These are phyloP conservation scores for Drosophila triauraria DNA, from an alignment of 1,140 invertebrate genomes.

Conservation along the genomic window DNA sequence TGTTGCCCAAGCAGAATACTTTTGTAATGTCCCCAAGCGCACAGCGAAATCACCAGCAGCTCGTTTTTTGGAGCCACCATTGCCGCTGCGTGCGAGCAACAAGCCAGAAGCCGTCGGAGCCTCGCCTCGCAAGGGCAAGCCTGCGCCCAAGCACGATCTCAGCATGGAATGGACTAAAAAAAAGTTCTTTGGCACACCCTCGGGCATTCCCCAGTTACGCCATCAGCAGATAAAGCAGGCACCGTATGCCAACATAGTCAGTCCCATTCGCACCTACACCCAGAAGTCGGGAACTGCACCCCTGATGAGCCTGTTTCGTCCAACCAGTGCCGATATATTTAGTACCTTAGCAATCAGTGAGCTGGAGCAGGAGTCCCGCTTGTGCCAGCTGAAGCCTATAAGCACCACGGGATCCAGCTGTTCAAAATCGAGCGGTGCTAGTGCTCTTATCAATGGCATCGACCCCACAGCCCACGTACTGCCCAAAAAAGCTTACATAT, in stretches of 20 bases:
- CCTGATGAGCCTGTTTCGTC: conserved; percentile 65
- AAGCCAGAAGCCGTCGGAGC: conserved; percentile 8
- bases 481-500: conserved; percentile 82
- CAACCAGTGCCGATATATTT: conserved; percentile 39
- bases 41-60: background rate
- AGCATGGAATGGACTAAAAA: conserved; percentile 40
- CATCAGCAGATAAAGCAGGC: conserved; percentile 47
- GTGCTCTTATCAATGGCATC: conserved; percentile 20
- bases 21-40: conserved; percentile 56
- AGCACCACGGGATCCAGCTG: background rate
- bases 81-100: conserved; percentile 26
- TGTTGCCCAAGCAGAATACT: conserved; percentile 56
- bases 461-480: conserved; percentile 35
- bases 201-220: conserved; percentile 52
- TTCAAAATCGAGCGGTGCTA: conserved; percentile 1
- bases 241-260: conserved; percentile 79
- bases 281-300: conserved; percentile 81
- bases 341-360: conserved; percentile 49
- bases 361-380: conserved; percentile 64
- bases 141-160: conserved; percentile 26
- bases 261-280: conserved; percentile 84
- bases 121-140: conserved; percentile 13
- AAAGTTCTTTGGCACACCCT: conserved; percentile 59
- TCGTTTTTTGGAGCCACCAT: conserved; percentile 16
- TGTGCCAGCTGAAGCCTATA: conserved; percentile 34